A percentile compares a stretch with the other conserved stretches of the same genome.
Conservation (phyloP, 2,797 vertebrate species). For the Protonibea diacanthus region DNA sequence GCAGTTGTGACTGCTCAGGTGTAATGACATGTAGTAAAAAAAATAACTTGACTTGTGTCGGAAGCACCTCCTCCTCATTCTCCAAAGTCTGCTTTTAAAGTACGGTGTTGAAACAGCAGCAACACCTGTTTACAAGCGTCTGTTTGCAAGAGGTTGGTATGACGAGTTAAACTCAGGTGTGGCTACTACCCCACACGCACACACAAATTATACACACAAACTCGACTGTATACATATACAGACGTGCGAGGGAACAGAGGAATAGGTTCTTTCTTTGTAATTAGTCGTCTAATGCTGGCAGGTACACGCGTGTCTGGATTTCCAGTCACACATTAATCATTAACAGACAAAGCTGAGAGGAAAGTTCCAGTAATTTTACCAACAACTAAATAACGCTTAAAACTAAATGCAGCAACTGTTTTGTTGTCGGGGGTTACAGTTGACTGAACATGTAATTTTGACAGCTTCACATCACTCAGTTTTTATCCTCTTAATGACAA, state of each 20-base stretch:
- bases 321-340: slow-evolving; percentile 50
- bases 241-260: neutral
- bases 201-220: slow-evolving; percentile 14
- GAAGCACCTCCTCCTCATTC: slow-evolving; percentile 30
- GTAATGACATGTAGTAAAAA: slow-evolving; percentile 48
- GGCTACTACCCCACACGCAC: slow-evolving; percentile 43
- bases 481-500: slow-evolving; percentile 41
- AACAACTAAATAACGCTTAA: slow-evolving; percentile 27
- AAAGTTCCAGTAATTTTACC: slow-evolving; percentile 43
- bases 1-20: slow-evolving; percentile 10
- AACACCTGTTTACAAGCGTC: slow-evolving; percentile 69
- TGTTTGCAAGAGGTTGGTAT: slow-evolving; percentile 46
- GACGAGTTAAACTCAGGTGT: slow-evolving; percentile 59
- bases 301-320: slow-evolving; percentile 23
- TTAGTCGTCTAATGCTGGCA: slow-evolving; percentile 33
- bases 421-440: slow-evolving; percentile 15
- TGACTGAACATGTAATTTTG: slow-evolving; percentile 41
- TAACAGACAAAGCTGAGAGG: slow-evolving; percentile 22
- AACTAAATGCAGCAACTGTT: slow-evolving; percentile 11
- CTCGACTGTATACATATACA: slow-evolving; percentile 7
- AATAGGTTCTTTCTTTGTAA: slow-evolving; percentile 24
- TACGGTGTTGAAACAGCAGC: slow-evolving; percentile 33
- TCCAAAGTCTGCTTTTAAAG: slow-evolving; percentile 41
- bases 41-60: neutral
- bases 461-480: neutral